These are phyloP conservation scores for Hemiscyllium ocellatum DNA, from an alignment of 2,113 vertebrate genomes.

Conservation along the genomic window DNA sequence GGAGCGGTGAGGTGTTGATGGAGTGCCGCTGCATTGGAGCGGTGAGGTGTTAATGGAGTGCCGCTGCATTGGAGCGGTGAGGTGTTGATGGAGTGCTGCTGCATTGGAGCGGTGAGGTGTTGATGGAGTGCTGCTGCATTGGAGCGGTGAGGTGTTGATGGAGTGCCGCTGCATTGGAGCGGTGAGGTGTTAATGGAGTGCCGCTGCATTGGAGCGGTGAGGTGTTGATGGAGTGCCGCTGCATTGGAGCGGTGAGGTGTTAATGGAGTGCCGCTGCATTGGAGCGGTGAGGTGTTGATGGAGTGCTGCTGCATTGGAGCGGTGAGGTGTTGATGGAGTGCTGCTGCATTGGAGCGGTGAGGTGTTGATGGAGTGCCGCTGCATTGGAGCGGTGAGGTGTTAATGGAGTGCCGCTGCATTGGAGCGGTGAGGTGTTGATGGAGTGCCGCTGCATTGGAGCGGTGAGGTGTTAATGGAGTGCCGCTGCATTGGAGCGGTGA, in stretches of 20 bases:
- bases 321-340: background rate
- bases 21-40: too few species aligned
- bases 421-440: background rate
- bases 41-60: background rate
- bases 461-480: background rate
- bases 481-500: too few species aligned
- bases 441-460: too few species aligned
- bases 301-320: too few species aligned
- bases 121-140: background rate
- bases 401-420: background rate
- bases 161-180: too few species aligned
- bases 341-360: too few species aligned
- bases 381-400: background rate
- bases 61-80: too few species aligned
- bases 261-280: background rate
- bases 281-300: background rate
- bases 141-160: background rate
- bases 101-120: background rate
- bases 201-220: too few species aligned
- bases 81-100: background rate
- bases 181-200: background rate
- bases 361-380: background rate
- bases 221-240: background rate
- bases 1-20: background rate
- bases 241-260: background rate